Percentiles rank a stretch among this genome's conserved stretches.
Conservation (phyloP, 2,113 vertebrate species). For the Emydura subglobosa region DNA sequence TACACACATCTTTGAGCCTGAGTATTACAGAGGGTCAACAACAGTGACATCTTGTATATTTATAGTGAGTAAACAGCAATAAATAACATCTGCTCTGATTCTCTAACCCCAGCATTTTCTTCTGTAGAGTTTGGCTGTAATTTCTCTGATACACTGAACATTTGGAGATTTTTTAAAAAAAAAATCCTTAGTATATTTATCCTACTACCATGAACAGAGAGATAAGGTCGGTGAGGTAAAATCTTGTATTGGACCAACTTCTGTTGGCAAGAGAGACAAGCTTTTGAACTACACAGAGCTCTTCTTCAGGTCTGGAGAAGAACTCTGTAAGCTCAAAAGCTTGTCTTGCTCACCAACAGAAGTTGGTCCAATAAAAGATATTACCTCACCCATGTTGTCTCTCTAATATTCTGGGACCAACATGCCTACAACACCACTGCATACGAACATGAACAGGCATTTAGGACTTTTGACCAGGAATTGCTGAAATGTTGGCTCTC, state of each 20-base stretch:
- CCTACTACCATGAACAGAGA: fast-evolving
- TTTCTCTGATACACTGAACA: not conserved
- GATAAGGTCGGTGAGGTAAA: not conserved
- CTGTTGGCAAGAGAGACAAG: not conserved
- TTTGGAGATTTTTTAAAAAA: not conserved
- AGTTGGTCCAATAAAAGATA: not conserved
- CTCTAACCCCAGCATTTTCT: not conserved
- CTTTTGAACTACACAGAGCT: too few relatives aligned
- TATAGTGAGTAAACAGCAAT: not conserved
- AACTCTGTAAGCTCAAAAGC: not conserved
- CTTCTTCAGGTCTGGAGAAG: too few relatives aligned
- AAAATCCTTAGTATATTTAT: fast-evolving
- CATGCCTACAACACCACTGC: not conserved
- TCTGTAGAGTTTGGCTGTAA: not conserved
- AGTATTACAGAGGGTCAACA: not conserved
- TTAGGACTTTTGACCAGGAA: not conserved
- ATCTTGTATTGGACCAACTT: not conserved
- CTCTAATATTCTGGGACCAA: not conserved
- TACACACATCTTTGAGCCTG: not conserved
- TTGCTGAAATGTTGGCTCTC: fast-evolving
- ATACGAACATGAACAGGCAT: not conserved
- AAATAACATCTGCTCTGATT: not conserved
- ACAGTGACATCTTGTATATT: not conserved
- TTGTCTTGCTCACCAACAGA: not conserved
- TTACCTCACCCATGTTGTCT: not conserved